Base-by-base conservation (phyloP, 2,113 vertebrate genomes). In the Chaetodon auriga region DNA sequence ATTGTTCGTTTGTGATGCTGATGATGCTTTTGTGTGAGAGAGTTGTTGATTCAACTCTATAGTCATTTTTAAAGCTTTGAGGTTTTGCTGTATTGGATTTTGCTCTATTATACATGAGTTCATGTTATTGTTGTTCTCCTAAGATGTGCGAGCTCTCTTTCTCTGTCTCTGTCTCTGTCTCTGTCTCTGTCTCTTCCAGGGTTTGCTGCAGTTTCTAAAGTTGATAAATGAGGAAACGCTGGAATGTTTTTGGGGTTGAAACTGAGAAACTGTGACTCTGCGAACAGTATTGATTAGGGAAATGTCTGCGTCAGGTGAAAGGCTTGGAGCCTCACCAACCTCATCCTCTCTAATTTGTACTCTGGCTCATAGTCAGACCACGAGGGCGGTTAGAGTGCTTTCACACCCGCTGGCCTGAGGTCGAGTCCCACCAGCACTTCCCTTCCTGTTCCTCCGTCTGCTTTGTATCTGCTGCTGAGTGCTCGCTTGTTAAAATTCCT, bases 301-400 rank as follows among this genome's bases (percentile, higher is more conserved):
- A 89, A 83, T 69, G 82, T 80, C 75, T 82, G 71, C 62, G 71
- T 92, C 88, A 92, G 81, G 83, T 85, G 25, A 83, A 91, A 81
- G 46, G 63, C 70, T 83, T 84, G 86, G 85, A 87, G 69, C 55
- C 30, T 63, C 65, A 80, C 84, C 85, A 87, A 89, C 80, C 76
- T 89, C 90, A 86, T 90, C 62, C 60, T 69, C 68, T 85, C 68
- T 90, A 48, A 90, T 89, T 87, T 86, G 81, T 78, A 45, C 36
- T 87, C 86, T 89, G 88, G 78, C 87, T 88, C 78, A 7, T 25
- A 71, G 66, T 90, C 87, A 84, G 75, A 83, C 74, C 54, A 75
- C 11, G 46, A 61, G 66, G 62, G 64, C 38, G 12, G 36, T 48
- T 49, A 57, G 68, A 88, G 54, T 77, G 62, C 65, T 82, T 75